These are phyloP conservation scores for Oenanthe melanoleuca DNA, from an alignment of 2,113 vertebrate species.

Conservation along the genomic window DNA sequence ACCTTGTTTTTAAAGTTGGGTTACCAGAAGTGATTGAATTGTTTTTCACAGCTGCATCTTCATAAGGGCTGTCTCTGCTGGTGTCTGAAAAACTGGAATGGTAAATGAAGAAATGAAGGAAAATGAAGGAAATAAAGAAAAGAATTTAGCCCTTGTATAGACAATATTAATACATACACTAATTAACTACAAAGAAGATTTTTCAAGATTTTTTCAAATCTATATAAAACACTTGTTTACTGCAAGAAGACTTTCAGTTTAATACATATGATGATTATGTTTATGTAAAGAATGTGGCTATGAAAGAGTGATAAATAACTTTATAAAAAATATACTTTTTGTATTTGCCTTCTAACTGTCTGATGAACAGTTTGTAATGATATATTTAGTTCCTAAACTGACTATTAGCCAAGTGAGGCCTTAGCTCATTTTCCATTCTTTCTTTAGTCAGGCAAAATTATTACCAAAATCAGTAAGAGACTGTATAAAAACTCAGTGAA, in stretches of 20 bases:
- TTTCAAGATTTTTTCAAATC: not conserved
- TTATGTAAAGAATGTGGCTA: not conserved
- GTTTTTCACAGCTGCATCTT: not conserved
- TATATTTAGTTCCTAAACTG: constrained; percentile 1
- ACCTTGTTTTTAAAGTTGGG: constrained; percentile 17
- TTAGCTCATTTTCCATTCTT: constrained; percentile 14
- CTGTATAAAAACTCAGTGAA: not conserved
- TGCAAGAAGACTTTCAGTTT: not conserved
- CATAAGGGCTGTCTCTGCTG: not conserved
- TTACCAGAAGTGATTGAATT: not conserved
- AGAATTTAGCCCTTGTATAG: not conserved
- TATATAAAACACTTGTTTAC: not conserved
- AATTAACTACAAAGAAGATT: not conserved
- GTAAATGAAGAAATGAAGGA: not conserved
- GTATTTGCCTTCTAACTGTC: not conserved
- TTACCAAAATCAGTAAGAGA: not conserved
- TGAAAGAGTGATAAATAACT: not conserved
- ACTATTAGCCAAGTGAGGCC: not conserved
- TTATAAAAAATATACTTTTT: not conserved
- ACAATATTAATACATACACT: not conserved
- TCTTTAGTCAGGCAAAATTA: constrained; percentile 2
- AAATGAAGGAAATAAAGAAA: not conserved
- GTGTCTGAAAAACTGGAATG: constrained; percentile 31
- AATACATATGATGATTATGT: not conserved
- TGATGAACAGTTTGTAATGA: not conserved